These are phyloP conservation scores for Oreochromis mossambicus DNA, from an alignment of 2,797 vertebrate species.

Conservation along the genomic window DNA sequence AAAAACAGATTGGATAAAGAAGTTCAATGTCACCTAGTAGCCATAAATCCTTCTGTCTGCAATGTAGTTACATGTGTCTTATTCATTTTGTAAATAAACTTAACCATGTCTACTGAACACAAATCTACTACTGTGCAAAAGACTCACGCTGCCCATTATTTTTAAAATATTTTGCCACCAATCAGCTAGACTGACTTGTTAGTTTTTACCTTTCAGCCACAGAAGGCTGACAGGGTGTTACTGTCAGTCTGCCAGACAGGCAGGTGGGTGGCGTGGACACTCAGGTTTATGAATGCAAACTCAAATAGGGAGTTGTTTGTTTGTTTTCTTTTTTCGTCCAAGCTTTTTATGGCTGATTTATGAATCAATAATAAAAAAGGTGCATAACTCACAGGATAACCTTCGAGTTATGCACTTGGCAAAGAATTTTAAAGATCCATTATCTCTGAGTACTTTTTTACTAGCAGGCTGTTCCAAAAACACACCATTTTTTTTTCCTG, in stretches of 20 bases:
- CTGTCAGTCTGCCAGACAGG: background rate
- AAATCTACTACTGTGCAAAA: background rate
- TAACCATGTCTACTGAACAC: background rate
- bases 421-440: background rate
- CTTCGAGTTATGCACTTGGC: rapidly evolving
- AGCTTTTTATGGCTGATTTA: background rate
- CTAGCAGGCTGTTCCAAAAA: background rate
- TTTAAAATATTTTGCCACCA: background rate
- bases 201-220: background rate
- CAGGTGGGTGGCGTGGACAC: background rate
- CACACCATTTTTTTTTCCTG: rapidly evolving
- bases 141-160: background rate
- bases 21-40: rapidly evolving
- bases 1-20: background rate
- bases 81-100: background rate
- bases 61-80: background rate
- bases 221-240: background rate
- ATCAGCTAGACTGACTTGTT: background rate
- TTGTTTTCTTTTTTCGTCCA: background rate
- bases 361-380: background rate
- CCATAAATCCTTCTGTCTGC: background rate
- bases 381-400: background rate
- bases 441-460: background rate
- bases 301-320: background rate
- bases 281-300: rapidly evolving